Conservation (phyloP, 2,797 vertebrate species). For the Sebastolobus alascanus region DNA sequence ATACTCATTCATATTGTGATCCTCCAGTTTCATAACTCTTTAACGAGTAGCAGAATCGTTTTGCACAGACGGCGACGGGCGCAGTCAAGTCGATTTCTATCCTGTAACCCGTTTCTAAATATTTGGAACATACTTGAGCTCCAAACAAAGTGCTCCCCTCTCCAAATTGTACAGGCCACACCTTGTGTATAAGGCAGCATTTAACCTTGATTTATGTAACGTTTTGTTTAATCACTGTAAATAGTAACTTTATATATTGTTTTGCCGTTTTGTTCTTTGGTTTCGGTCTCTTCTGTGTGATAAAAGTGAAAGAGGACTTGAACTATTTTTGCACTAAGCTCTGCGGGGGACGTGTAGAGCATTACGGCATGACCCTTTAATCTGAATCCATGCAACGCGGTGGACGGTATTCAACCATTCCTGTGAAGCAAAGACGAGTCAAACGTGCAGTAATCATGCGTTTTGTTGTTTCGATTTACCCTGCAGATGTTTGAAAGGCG, state of each 20-base stretch:
- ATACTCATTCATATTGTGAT: not conserved
- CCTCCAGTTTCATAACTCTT: slow-evolving; percentile 4
- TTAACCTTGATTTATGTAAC: slow-evolving; percentile 18
- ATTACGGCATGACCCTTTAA: slow-evolving; percentile 85
- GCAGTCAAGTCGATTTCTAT: slow-evolving; percentile 9
- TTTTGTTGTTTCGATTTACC: slow-evolving; percentile 5
- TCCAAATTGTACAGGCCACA: slow-evolving; percentile 17
- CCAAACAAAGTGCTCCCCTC: slow-evolving; percentile 36
- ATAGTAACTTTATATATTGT: slow-evolving; percentile 40
- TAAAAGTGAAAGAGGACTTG: slow-evolving; percentile 66
- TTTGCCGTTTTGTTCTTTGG: not conserved
- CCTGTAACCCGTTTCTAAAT: not conserved
- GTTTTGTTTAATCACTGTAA: slow-evolving; percentile 57
- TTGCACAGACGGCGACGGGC: slow-evolving; percentile 57
- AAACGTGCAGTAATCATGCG: not conserved
- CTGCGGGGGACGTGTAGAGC: slow-evolving; percentile 57
- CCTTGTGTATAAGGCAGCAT: slow-evolving; percentile 21
- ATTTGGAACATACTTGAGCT: slow-evolving; percentile 12
- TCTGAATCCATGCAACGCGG: slow-evolving; percentile 58
- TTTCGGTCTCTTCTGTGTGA: slow-evolving; percentile 32
- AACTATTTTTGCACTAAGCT: slow-evolving; percentile 86
- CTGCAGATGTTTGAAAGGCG: slow-evolving; percentile 18
- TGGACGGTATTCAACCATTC: slow-evolving; percentile 52
- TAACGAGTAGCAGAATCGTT: slow-evolving; percentile 50
- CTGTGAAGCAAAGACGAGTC: slow-evolving; percentile 15